phyloP scores from a whole-genome alignment of 2,797 vertebrate species.

The Rhynchonycteris naso region DNA sequence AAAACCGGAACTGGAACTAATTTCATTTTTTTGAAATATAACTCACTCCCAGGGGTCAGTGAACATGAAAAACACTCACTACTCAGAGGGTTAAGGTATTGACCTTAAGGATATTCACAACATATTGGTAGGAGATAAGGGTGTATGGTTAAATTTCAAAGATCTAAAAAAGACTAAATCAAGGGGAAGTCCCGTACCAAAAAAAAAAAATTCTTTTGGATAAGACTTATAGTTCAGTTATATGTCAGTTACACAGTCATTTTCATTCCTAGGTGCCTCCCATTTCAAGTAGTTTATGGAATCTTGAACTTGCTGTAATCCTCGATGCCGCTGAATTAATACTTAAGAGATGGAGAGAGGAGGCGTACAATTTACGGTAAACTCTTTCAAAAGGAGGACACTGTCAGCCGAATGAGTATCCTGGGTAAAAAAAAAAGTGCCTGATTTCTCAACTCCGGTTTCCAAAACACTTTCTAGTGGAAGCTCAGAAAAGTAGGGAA shows the following conservation, averaged over 20 bases:
- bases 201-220: neutral
- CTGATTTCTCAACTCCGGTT: neutral
- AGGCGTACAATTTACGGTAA: neutral
- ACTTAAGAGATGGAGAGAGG: neutral
- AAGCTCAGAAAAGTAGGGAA: neutral
- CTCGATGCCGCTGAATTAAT: neutral
- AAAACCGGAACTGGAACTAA: too few species aligned
- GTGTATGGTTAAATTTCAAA: neutral
- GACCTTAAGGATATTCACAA: neutral
- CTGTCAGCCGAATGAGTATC: neutral
- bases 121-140: neutral
- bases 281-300: neutral
- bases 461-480: slow-evolving; percentile 18
- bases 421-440: neutral
- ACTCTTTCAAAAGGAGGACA: neutral
- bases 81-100: too few species aligned
- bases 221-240: neutral
- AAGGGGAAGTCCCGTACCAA: neutral
- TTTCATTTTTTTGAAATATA: too few species aligned
- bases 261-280: neutral
- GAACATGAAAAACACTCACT: too few species aligned
- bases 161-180: neutral
- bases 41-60: too few species aligned
- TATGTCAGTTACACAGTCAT: neutral
- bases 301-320: slow-evolving; percentile 17